Percentiles rank a stretch among this genome's conserved stretches.
phyloP scores from a whole-genome alignment of 2,888 invertebrate species.

The Andrena bucephala region DNA sequence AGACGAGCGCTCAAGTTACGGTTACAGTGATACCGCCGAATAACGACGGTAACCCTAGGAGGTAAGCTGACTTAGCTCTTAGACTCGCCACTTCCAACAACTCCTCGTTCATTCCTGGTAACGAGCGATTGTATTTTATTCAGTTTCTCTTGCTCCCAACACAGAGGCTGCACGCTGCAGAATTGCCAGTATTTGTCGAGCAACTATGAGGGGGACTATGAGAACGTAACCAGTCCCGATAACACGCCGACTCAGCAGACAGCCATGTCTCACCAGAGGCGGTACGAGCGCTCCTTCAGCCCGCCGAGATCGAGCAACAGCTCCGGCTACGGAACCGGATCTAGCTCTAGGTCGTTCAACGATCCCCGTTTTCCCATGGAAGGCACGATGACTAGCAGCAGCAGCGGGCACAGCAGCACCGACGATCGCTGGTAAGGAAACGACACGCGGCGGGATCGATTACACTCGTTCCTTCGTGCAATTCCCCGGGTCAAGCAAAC shows the following conservation, averaged over 20 bases:
- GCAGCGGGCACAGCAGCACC: slow-evolving; percentile 88
- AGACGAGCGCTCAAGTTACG: slow-evolving; percentile 95
- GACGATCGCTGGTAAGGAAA: slow-evolving; percentile 88
- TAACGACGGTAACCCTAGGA: slow-evolving; percentile 89
- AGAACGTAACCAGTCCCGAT: slow-evolving; percentile 88
- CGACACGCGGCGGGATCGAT: neutral
- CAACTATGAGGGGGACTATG: slow-evolving; percentile 89
- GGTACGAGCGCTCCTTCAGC: slow-evolving; percentile 91
- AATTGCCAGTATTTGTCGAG: slow-evolving; percentile 88
- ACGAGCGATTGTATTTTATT: neutral
- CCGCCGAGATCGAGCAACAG: slow-evolving; percentile 93
- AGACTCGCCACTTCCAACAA: neutral
- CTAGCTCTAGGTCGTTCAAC: slow-evolving; percentile 84
- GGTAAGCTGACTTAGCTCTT: slow-evolving; percentile 78
- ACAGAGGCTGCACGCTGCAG: slow-evolving; percentile 88
- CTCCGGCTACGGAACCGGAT: slow-evolving; percentile 93
- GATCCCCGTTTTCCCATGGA: slow-evolving; percentile 84
- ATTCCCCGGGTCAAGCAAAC: neutral
- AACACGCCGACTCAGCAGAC: slow-evolving; percentile 83
- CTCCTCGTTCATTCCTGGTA: neutral
- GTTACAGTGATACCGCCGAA: slow-evolving; percentile 93
- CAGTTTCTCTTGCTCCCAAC: neutral
- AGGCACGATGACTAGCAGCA: slow-evolving; percentile 88
- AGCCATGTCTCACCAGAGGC: slow-evolving; percentile 88
- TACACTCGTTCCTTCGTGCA: neutral